phyloP scores from a whole-genome alignment of 2,797 vertebrate genomes.

The Brachymystax lenok region DNA sequence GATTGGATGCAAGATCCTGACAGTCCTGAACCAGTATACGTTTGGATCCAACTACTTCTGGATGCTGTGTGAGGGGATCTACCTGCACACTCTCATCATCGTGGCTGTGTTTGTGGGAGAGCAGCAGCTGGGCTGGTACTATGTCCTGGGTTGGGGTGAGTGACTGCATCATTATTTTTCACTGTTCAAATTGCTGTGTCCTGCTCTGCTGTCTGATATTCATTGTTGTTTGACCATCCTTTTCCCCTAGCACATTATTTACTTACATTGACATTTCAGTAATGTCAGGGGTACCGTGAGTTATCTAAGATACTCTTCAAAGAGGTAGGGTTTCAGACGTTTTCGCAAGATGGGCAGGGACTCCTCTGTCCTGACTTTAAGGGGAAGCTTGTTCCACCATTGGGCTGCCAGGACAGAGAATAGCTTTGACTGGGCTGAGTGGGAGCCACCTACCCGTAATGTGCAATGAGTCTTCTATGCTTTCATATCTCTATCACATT shows the following conservation, averaged over 20 bases:
- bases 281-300: too few species aligned
- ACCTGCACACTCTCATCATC: slow-evolving; percentile 84
- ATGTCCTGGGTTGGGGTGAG: slow-evolving; percentile 82
- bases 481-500: background rate
- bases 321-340: too few species aligned
- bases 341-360: too few species aligned
- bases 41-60: slow-evolving; percentile 78
- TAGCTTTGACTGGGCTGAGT: too few species aligned
- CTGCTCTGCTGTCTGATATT: background rate
- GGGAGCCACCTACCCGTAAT: too few species aligned
- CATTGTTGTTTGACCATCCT: background rate
- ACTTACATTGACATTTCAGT: too few species aligned
- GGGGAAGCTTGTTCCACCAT: too few species aligned
- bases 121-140: slow-evolving; percentile 82
- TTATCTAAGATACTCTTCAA: too few species aligned
- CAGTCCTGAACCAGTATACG: slow-evolving; percentile 69
- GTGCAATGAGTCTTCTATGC: background rate
- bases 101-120: slow-evolving; percentile 82
- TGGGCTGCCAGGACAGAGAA: too few species aligned
- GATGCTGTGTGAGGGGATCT: slow-evolving; percentile 85
- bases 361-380: too few species aligned
- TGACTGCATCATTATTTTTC: slow-evolving; percentile 11
- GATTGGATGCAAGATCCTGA: slow-evolving; percentile 78
- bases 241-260: background rate
- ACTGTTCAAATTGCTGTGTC: slow-evolving; percentile 3